A percentile compares a stretch with the other conserved stretches of the same genome.
Conservation (phyloP, 2,113 vertebrate species). For the Athene noctua region DNA sequence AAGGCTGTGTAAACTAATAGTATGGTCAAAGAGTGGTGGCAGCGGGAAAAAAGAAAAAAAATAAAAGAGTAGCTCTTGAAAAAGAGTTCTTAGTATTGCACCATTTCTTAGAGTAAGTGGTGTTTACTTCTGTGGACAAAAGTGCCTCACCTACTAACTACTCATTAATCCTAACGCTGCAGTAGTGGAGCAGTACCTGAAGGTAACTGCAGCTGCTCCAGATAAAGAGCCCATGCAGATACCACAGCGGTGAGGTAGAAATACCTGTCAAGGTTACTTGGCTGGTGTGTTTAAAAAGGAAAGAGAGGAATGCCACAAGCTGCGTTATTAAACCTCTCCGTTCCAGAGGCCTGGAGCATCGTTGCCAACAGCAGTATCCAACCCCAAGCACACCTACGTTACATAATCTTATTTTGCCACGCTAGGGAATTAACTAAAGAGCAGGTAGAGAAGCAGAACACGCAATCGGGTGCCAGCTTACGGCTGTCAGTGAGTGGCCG, state of each 20-base stretch:
- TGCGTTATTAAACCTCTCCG: not conserved
- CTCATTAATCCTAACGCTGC: not conserved
- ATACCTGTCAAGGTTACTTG: not conserved
- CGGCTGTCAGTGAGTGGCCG: fast-evolving
- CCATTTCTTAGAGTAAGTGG: not conserved
- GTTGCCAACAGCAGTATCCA: not conserved
- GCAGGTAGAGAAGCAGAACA: too few relatives aligned
- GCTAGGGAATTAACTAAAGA: not conserved
- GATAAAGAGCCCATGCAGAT: not conserved
- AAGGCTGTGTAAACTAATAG: fast-evolving
- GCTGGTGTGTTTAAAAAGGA: not conserved
- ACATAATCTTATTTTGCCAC: not conserved
- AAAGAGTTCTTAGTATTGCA: too few relatives aligned
- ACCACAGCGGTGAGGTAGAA: not conserved
- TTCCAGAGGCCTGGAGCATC: not conserved
- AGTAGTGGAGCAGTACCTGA: not conserved
- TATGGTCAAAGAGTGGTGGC: not conserved
- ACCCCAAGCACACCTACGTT: not conserved
- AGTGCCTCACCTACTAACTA: not conserved
- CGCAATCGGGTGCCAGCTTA: not conserved
- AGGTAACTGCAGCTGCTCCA: not conserved
- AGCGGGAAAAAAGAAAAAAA: not conserved
- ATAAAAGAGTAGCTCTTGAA: not conserved
- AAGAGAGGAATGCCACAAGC: not conserved
- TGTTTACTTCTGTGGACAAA: not conserved